phyloP scores from a whole-genome alignment of 2,888 invertebrate species.

The Pyrocoelia pectoralis region DNA sequence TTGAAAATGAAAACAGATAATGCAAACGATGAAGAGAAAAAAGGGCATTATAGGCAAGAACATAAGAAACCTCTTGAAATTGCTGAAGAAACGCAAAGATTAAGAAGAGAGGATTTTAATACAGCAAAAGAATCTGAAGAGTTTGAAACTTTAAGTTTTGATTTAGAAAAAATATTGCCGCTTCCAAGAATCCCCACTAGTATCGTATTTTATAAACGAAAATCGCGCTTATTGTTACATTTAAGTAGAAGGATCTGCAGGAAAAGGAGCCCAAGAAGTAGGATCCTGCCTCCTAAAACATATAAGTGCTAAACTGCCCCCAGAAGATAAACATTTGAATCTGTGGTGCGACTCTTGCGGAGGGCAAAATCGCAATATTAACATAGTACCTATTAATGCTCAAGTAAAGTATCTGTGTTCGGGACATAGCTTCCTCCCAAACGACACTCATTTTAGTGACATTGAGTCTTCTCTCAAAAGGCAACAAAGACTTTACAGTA shows the following conservation, averaged over 20 bases:
- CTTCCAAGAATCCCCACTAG: not conserved
- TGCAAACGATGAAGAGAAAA: not conserved
- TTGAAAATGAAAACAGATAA: not conserved
- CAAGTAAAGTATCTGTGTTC: not conserved
- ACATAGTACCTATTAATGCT: not conserved
- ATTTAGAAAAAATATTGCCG: not conserved
- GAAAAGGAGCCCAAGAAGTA: not conserved
- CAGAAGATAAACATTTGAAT: not conserved
- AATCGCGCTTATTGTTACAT: not conserved
- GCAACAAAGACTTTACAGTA: not conserved
- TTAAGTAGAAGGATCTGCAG: not conserved
- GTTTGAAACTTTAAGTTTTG: not conserved
- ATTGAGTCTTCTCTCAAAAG: not conserved
- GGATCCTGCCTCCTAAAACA: not conserved
- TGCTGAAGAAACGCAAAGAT: not conserved
- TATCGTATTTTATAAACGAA: not conserved
- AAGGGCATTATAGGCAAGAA: not conserved
- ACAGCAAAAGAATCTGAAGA: not conserved
- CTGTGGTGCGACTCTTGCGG: not conserved
- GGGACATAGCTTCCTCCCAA: not conserved
- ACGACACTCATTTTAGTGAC: not conserved
- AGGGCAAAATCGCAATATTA: not conserved
- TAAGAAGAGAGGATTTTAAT: not conserved
- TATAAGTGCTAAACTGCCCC: not conserved
- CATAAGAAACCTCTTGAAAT: not conserved